Conservation (phyloP, 2,888 invertebrate species). For the Rhagonycha fulva region DNA sequence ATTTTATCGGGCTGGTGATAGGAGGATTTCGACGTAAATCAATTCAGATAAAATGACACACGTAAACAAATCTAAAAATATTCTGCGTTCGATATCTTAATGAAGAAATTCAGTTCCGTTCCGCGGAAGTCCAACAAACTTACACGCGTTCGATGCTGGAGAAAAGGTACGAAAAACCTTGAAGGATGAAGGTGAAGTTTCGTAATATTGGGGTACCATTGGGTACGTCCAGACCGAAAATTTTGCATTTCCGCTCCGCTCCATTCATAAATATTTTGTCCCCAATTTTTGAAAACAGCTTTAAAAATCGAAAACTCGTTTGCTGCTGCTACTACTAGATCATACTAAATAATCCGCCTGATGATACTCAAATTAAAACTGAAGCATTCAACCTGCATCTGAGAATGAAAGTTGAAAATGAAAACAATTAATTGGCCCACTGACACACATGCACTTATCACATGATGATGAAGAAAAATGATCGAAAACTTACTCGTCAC, state of each 20-base stretch:
- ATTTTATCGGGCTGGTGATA: background rate
- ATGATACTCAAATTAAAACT: background rate
- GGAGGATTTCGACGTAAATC: background rate
- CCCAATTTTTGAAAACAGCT: background rate
- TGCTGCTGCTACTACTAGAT: background rate
- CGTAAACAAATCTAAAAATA: background rate
- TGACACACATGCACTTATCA: background rate
- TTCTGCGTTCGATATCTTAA: background rate
- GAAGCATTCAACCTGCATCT: background rate
- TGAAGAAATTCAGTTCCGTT: background rate
- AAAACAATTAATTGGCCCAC: background rate
- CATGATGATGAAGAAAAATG: background rate
- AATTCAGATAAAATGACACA: background rate
- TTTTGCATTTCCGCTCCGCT: background rate
- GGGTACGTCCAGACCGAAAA: background rate
- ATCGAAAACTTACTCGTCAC: conserved; percentile 39
- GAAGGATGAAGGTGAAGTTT: background rate
- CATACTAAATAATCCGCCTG: too few relatives aligned
- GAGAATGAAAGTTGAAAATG: background rate
- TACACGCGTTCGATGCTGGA: background rate
- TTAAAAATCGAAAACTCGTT: background rate
- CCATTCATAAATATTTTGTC: background rate
- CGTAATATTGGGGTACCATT: background rate
- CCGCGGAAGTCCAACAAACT: background rate
- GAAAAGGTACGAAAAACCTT: background rate